Percentiles rank a stretch among this genome's conserved stretches.
Conservation (phyloP, 2,888 invertebrate genomes). For the Marronus borbonicus region DNA sequence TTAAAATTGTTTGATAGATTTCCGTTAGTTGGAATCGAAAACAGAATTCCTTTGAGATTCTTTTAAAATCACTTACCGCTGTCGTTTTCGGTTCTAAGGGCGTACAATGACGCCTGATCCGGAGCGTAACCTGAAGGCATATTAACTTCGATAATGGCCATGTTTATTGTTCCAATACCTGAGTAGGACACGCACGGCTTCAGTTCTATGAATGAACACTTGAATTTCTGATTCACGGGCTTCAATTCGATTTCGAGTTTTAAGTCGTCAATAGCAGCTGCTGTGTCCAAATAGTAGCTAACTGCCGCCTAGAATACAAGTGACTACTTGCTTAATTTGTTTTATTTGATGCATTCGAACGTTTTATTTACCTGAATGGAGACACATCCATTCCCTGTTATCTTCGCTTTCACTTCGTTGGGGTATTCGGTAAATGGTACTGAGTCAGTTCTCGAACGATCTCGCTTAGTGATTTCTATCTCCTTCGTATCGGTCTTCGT, state of each 20-base stretch:
- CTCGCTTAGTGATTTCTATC: conserved; percentile 69
- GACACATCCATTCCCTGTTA: conserved; percentile 74
- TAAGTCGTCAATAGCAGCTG: conserved; percentile 72
- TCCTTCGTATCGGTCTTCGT: conserved; percentile 68
- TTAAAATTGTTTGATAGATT: conserved; percentile 57
- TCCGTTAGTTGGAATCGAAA: conserved; percentile 43
- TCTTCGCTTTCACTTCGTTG: conserved; percentile 69
- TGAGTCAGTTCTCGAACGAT: conserved; percentile 71
- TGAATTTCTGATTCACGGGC: conserved; percentile 69
- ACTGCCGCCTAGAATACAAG: conserved; percentile 68
- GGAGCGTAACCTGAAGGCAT: conserved; percentile 78
- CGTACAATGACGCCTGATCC: conserved; percentile 74
- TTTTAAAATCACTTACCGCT: neutral
- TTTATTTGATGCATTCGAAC: no score
- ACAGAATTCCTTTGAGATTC: neutral
- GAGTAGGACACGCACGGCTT: conserved; percentile 66
- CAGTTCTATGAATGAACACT: conserved; percentile 70
- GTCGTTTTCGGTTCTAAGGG: conserved; percentile 20
- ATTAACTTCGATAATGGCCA: conserved; percentile 76
- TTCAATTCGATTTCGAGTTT: conserved; percentile 70
- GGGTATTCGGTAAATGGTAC: conserved; percentile 70
- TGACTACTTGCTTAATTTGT: no score
- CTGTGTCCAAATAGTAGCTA: conserved; percentile 71
- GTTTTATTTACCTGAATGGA: no score
- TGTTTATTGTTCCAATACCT: conserved; percentile 73